Evolutionary conservation across 2,888 invertebrate species (phyloP).

Genomic region (Chrysomela aeneicollis): DNA sequence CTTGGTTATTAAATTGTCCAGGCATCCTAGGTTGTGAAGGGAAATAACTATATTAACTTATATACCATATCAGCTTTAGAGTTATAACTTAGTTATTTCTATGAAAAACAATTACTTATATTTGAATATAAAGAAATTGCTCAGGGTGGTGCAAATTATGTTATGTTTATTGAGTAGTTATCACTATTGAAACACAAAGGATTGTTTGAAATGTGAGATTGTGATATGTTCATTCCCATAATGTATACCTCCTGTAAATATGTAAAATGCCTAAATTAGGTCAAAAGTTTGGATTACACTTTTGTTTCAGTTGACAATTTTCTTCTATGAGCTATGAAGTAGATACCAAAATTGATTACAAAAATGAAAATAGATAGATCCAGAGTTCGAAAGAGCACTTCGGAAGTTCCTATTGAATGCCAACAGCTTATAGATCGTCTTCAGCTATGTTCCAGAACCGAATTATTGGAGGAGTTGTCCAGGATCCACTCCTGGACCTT

Average conservation of each 20-base stretch:
- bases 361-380: constrained; percentile 83
- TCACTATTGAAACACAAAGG: no score
- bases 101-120: no score
- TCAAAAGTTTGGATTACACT: constrained; percentile 15
- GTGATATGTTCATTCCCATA: no score
- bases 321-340: constrained; percentile 29
- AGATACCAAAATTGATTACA: constrained; percentile 22
- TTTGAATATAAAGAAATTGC: no score
- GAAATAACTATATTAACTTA: background rate
- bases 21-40: no score
- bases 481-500: constrained; percentile 83
- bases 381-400: constrained; percentile 83
- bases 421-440: constrained; percentile 77
- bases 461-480: constrained; percentile 73
- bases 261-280: no score
- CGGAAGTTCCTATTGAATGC: constrained; percentile 83
- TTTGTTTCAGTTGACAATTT: constrained; percentile 26
- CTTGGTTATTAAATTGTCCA: background rate
- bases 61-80: no score
- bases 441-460: constrained; percentile 70
- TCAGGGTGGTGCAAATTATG: no score
- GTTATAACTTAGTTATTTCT: no score
- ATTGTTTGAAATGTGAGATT: no score
- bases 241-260: no score
- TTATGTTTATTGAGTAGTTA: no score